Conservation (phyloP, 2,888 invertebrate genomes). For the Steinernema hermaphroditum region DNA sequence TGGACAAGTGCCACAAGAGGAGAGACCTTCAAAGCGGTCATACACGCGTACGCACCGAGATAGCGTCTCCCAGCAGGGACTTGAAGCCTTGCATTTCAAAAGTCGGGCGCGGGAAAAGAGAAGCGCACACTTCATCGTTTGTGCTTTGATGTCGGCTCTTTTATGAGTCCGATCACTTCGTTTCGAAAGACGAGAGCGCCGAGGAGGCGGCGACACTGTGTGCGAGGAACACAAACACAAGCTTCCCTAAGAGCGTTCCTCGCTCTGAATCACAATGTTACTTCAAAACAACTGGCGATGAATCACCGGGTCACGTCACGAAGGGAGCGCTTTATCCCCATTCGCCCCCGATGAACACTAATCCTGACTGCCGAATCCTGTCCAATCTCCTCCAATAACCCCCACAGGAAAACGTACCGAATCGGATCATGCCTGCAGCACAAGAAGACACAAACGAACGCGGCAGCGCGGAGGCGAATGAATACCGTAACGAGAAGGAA, state of each 20-base stretch:
- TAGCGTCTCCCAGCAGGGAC: conserved; percentile 4
- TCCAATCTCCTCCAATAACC: too few species aligned
- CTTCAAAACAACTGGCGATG: not conserved
- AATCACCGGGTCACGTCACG: not conserved
- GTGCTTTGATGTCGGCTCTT: too few species aligned
- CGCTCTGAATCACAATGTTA: not conserved
- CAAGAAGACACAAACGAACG: not conserved
- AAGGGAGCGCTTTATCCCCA: too few species aligned
- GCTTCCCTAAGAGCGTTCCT: not conserved
- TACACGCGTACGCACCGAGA: not conserved
- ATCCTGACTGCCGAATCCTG: too few species aligned
- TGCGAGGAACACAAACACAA: conserved; percentile 6
- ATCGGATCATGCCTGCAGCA: too few species aligned
- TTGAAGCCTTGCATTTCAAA: conserved; percentile 16
- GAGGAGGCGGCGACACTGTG: conserved; percentile 7
- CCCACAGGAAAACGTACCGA: too few species aligned
- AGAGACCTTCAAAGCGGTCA: not conserved
- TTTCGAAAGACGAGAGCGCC: conserved; percentile 7
- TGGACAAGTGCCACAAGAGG: not conserved
- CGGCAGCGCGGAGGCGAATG: not conserved
- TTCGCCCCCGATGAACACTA: too few species aligned
- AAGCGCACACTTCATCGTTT: too few species aligned
- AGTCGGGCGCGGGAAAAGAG: too few species aligned
- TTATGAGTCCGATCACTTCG: not conserved
- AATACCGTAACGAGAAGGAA: not conserved